Percentiles rank a stretch among this genome's conserved stretches.
Evolutionary conservation across 2,888 invertebrate species (phyloP).

Genomic region (Peribatodes rhomboidaria): DNA sequence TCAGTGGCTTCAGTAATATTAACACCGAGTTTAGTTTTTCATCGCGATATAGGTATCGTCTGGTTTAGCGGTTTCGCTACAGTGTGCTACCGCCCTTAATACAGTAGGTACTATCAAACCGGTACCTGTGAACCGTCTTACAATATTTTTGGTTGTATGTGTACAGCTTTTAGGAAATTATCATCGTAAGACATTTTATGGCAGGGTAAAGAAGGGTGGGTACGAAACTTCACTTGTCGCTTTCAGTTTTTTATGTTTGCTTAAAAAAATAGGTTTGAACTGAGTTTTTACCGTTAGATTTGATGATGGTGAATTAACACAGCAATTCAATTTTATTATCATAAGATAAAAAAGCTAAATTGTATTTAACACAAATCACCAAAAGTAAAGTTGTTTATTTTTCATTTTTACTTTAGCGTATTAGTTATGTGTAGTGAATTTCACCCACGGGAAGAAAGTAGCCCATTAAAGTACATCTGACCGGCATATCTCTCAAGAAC

Average conservation of each 20-base stretch:
- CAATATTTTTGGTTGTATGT: constrained; percentile 37
- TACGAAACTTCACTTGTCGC: constrained; percentile 19
- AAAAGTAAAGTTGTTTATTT: no score
- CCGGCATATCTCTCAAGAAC: constrained; percentile 32
- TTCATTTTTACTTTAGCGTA: neutral
- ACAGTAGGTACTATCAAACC: constrained; percentile 56
- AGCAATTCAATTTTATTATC: no score
- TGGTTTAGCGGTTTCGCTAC: neutral
- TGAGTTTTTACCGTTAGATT: no score
- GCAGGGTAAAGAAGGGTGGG: constrained; percentile 23
- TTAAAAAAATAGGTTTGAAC: no score
- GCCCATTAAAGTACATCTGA: constrained; percentile 3
- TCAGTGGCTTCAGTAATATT: no score
- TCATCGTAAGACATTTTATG: constrained; percentile 21
- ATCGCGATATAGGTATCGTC: no score
- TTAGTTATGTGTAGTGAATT: neutral
- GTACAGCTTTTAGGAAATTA: constrained; percentile 21
- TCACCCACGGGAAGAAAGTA: constrained; percentile 1
- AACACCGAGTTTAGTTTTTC: neutral
- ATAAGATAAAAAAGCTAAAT: no score
- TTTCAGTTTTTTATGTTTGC: constrained; percentile 15
- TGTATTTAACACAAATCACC: no score
- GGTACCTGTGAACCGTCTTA: constrained; percentile 34
- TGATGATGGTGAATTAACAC: no score
- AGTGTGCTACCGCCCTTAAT: constrained; percentile 2